Percentiles rank a stretch among this genome's conserved stretches.
Evolutionary conservation across 2,113 vertebrate species (phyloP).

Genomic region (Hoplias malabaricus): DNA sequence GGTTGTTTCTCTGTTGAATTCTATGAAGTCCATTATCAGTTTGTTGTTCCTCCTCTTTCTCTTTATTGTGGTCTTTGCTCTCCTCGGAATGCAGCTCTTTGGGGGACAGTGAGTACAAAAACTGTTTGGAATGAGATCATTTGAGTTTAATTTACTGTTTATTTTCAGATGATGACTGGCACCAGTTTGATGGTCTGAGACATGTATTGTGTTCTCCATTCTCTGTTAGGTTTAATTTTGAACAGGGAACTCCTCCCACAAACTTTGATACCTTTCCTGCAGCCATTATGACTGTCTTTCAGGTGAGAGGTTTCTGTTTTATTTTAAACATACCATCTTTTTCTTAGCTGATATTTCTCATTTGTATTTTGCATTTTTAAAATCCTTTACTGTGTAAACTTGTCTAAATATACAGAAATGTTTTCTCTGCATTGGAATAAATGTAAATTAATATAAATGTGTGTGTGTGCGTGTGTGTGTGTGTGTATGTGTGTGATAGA

Average conservation of each 20-base stretch:
- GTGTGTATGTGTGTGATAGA: slow-evolving; percentile 56
- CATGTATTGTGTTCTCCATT: background rate
- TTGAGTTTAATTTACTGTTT: no score
- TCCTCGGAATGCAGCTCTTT: slow-evolving; percentile 95
- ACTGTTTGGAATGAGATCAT: no score
- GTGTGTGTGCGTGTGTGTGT: background rate
- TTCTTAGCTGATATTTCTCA: no score
- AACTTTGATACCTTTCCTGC: slow-evolving; percentile 97
- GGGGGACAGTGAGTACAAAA: slow-evolving; percentile 94
- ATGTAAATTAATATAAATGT: background rate
- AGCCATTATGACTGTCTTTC: slow-evolving; percentile 97
- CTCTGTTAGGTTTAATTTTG: slow-evolving; percentile 85
- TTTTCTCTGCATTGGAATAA: background rate
- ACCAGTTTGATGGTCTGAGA: no score
- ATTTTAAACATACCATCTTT: no score
- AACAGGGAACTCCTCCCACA: slow-evolving; percentile 85
- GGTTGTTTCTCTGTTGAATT: slow-evolving; percentile 91
- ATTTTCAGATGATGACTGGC: no score
- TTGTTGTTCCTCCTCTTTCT: slow-evolving; percentile 95
- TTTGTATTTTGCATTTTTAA: no score
- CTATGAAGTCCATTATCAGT: slow-evolving; percentile 97
- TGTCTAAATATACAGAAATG: no score
- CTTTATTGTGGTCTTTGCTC: slow-evolving; percentile 94
- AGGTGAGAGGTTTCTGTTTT: slow-evolving; percentile 71
- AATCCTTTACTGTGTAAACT: background rate